Evolutionary conservation across 2,888 invertebrate genomes (phyloP).

Genomic region (Ellobium chinense): DNA sequence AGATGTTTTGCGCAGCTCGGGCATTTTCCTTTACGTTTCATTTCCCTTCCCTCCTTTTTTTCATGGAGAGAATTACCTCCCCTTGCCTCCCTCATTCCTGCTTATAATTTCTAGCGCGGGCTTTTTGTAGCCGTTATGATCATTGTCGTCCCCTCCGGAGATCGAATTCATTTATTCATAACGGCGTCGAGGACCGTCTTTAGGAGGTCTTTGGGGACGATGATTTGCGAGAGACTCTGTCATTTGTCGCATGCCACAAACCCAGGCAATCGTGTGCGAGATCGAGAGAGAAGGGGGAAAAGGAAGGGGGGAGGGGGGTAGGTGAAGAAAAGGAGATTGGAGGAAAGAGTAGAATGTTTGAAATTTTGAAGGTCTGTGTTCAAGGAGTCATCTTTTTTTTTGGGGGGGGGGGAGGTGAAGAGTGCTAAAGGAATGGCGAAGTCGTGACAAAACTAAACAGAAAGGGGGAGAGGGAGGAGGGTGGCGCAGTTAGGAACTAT

Average conservation of each 20-base stretch:
- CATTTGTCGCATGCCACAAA: constrained; percentile 23
- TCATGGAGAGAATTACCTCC: no score
- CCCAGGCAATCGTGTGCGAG: not conserved
- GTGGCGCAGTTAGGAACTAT: not conserved
- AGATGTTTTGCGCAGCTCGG: no score
- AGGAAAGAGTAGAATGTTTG: not conserved
- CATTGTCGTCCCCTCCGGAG: not conserved
- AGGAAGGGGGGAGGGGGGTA: not conserved
- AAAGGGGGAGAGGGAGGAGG: not conserved
- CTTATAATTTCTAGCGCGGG: not conserved
- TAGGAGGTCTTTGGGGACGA: constrained; percentile 18
- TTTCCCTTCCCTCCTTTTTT: not conserved
- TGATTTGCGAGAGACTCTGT: constrained; percentile 23
- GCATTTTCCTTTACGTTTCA: no score
- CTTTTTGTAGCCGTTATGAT: not conserved
- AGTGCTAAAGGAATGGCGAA: not conserved
- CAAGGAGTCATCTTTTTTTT: no score
- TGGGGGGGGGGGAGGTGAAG: not conserved
- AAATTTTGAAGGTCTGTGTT: no score
- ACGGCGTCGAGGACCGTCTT: constrained; percentile 6
- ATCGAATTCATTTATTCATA: constrained; percentile 14
- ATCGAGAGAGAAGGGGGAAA: not conserved
- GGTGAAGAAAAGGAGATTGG: not conserved
- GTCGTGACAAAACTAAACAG: not conserved
- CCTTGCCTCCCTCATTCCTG: not conserved